These are phyloP conservation scores for rat (Rattus norvegicus) DNA, from an alignment of 2,113 vertebrate species.

Conservation along the genomic window GRCr8 NC_086024.1:72029001-72029500, in stretches of 20 bases:
- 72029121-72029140: slow-evolving; percentile 65
- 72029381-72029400: slow-evolving; percentile 62
- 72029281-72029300: slow-evolving; percentile 77
- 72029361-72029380: slow-evolving; percentile 73
- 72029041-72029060: slow-evolving; percentile 67
- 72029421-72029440: slow-evolving; percentile 42
- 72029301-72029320: slow-evolving; percentile 77
- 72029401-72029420: slow-evolving; percentile 28
- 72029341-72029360: slow-evolving; percentile 68
- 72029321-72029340: slow-evolving; percentile 79
- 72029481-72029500: background rate
- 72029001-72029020: slow-evolving; percentile 71
- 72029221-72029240: slow-evolving; percentile 73
- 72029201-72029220: slow-evolving; percentile 70
- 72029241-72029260: slow-evolving; percentile 82
- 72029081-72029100: slow-evolving; percentile 65
- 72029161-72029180: slow-evolving; percentile 67
- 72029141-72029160: slow-evolving; percentile 75
- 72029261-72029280: slow-evolving; percentile 82
- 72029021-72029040: slow-evolving; percentile 19
- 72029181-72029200: slow-evolving; percentile 72
- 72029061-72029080: slow-evolving; percentile 64
- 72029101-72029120: slow-evolving; percentile 63
- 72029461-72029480: slow-evolving; percentile 13
- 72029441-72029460: background rate